Conservation (phyloP, 2,888 invertebrate genomes). For the Ceramica pisi region DNA sequence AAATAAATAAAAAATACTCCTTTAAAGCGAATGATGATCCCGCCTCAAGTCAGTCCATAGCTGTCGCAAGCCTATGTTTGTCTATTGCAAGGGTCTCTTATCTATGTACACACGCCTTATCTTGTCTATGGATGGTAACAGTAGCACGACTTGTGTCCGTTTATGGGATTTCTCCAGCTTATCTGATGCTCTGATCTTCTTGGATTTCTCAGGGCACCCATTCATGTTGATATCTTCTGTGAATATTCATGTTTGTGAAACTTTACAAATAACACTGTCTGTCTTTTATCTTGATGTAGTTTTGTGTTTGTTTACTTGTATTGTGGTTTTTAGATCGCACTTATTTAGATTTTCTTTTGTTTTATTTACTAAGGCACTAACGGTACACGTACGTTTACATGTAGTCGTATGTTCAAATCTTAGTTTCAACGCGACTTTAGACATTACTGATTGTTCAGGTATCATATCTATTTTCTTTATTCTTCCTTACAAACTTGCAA, state of each 20-base stretch:
- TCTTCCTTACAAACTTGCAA: background rate
- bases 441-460: too few species aligned
- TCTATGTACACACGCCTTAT: slow-evolving; percentile 70
- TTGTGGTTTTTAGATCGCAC: background rate
- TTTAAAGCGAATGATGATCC: slow-evolving; percentile 5
- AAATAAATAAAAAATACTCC: too few species aligned
- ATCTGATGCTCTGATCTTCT: slow-evolving; percentile 67
- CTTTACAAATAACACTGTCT: slow-evolving; percentile 44
- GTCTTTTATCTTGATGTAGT: slow-evolving; percentile 54
- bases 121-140: slow-evolving; percentile 69
- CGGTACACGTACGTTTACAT: too few species aligned
- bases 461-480: background rate
- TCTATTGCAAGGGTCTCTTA: slow-evolving; percentile 63
- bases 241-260: slow-evolving; percentile 54
- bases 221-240: slow-evolving; percentile 62
- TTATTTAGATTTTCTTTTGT: slow-evolving; percentile 7
- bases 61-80: slow-evolving; percentile 47
- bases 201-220: slow-evolving; percentile 65
- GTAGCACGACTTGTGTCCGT: slow-evolving; percentile 71
- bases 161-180: slow-evolving; percentile 69
- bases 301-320: slow-evolving; percentile 21
- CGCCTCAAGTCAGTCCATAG: slow-evolving; percentile 29
- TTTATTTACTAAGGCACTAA: background rate
- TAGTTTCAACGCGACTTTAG: too few species aligned
- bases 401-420: too few species aligned